Evolutionary conservation across 2,113 vertebrate species (phyloP).

Genomic region (Austrofundulus limnaeus): DNA sequence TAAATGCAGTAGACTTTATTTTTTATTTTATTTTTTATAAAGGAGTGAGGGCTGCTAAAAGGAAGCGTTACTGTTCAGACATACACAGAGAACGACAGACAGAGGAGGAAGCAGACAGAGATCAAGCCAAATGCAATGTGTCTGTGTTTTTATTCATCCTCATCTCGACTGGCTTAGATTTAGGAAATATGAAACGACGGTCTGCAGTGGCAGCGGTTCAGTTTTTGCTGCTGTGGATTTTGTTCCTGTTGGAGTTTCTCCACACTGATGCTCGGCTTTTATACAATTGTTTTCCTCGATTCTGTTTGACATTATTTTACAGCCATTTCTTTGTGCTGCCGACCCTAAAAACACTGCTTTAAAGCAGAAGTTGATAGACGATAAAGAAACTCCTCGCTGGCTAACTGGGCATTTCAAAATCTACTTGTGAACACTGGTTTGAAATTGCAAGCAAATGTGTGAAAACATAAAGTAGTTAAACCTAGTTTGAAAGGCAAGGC

Average conservation of each 20-base stretch:
- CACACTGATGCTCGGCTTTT: conserved; percentile 10
- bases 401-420: not conserved
- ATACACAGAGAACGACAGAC: conserved; percentile 1
- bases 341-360: not conserved
- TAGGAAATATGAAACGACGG: conserved; percentile 6
- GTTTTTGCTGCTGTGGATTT: not conserved
- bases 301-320: not conserved
- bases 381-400: not conserved
- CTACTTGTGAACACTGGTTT: not conserved
- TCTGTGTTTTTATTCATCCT: conserved; percentile 14
- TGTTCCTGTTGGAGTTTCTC: conserved; percentile 16
- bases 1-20: conserved; percentile 9
- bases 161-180: conserved; percentile 7
- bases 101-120: conserved; percentile 11
- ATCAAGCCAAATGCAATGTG: conserved; percentile 1
- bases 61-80: not conserved
- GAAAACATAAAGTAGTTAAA: not conserved
- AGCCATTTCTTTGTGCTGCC: not conserved
- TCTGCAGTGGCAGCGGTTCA: not conserved
- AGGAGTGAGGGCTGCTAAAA: not conserved
- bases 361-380: not conserved
- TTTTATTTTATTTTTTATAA: not conserved
- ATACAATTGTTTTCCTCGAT: not conserved
- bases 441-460: not conserved
- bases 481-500: not conserved